These are phyloP conservation scores for Nomada flava DNA, from an alignment of 2,888 invertebrate species.

Conservation along the genomic window DNA sequence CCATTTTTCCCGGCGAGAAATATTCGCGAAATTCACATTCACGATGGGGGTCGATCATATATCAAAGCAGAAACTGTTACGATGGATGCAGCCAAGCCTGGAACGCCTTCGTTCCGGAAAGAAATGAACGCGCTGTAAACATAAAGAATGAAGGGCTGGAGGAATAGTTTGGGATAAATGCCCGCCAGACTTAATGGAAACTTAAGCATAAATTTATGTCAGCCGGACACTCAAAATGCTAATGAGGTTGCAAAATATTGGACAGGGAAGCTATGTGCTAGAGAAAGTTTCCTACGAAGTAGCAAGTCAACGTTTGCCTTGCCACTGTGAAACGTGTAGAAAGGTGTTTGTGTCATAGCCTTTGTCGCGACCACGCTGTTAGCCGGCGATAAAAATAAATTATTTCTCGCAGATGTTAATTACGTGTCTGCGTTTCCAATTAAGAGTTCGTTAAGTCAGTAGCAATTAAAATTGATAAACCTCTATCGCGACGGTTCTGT, in stretches of 20 bases:
- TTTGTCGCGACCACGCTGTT: background rate
- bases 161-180: slow-evolving; percentile 31
- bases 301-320: background rate
- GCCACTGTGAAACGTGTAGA: background rate
- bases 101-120: slow-evolving; percentile 3
- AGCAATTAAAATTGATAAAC: slow-evolving; percentile 58
- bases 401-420: slow-evolving; percentile 30
- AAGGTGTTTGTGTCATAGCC: background rate
- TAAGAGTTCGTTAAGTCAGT: slow-evolving; percentile 52
- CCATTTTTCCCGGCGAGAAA: background rate
- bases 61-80: slow-evolving; percentile 10
- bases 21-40: background rate
- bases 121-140: slow-evolving; percentile 31
- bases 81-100: slow-evolving; percentile 17
- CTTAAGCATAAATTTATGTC: slow-evolving; percentile 50
- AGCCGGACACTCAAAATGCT: slow-evolving; percentile 31
- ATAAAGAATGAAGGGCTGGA: slow-evolving; percentile 28
- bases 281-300: background rate
- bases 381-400: slow-evolving; percentile 52
- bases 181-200: slow-evolving; percentile 32
- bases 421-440: slow-evolving; percentile 39
- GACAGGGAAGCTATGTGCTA: background rate
- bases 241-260: slow-evolving; percentile 23
- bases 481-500: slow-evolving; percentile 37
- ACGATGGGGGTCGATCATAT: background rate